Base-by-base conservation (phyloP, 2,797 vertebrate genomes). In the Merluccius polli region DNA sequence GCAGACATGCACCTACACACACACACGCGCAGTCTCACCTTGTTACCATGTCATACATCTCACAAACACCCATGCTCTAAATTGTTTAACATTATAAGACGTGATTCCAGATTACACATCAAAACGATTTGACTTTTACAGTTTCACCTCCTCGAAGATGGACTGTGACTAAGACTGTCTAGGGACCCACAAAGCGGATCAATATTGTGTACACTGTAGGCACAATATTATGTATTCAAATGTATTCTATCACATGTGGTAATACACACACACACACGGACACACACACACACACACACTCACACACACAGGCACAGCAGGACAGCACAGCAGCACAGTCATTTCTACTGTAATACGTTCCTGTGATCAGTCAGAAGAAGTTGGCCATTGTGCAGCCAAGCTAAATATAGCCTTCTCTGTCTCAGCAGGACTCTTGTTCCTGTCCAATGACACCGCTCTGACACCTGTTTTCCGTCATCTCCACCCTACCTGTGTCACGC, bases 391-490 rank as follows among this genome's bases (percentile, higher is more conserved):
- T 33, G n/a, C 33, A 35, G 35, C 35, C 35, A 8, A 10, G 11
- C 35, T 36, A 6, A 86, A 89, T 85, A 79, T 74, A 83, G 48
- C 59, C 12, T 38, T 41, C 38, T 80, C n/a, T n/a, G n/a, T n/a
- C 82, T 87, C 75, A 79, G 78, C 83, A 81, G 76, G 69, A 75
- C 16, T 81, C 85, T 87, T 89, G 85, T 89, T 75, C 16, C 74
- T 11, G 52, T 59, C 63, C 85, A 82, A 86, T 3, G 83, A 83
- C 85, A 79, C 77, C 84, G 76, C 78, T 78, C 90, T 89, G 88
- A 87, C 89, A 89, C 83, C 85, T 80, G 81, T 77, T 81, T 41
- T 89, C 84, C 83, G 73, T 91, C 88, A 88, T 83, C 84, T 86
- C 67, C 44, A 70, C 72, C 27, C 24, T 24, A 59, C 68, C 69